Conservation (phyloP, 2,888 invertebrate genomes). For the Pollenia amentaria region DNA sequence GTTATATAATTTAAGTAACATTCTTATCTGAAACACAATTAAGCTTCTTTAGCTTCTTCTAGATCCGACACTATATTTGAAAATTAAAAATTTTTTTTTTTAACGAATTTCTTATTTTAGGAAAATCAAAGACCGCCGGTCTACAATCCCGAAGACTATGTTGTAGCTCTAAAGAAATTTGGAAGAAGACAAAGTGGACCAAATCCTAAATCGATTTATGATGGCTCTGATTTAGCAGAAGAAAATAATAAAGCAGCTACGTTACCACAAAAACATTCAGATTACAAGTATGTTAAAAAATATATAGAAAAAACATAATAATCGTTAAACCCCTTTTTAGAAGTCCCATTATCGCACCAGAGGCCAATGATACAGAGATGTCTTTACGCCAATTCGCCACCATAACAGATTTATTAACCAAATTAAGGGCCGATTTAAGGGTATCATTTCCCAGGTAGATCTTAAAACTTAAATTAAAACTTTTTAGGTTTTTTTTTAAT, state of each 20-base stretch:
- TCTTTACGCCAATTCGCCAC: slow-evolving; percentile 93
- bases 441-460: slow-evolving; percentile 94
- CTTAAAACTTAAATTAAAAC: background rate
- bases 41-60: no score
- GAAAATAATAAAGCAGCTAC: slow-evolving; percentile 80
- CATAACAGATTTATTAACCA: slow-evolving; percentile 93
- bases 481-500: background rate
- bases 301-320: background rate
- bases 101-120: slow-evolving; percentile 83
- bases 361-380: slow-evolving; percentile 90
- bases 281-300: slow-evolving; percentile 81
- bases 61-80: no score
- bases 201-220: slow-evolving; percentile 83
- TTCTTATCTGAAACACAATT: no score
- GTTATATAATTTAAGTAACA: no score
- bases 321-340: slow-evolving; percentile 80
- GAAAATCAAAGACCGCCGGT: slow-evolving; percentile 94
- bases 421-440: slow-evolving; percentile 93
- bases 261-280: slow-evolving; percentile 82
- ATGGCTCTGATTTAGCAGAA: slow-evolving; percentile 77
- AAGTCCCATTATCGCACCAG: slow-evolving; percentile 89
- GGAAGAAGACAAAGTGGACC: slow-evolving; percentile 84
- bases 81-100: background rate
- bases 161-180: slow-evolving; percentile 91
- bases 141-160: slow-evolving; percentile 96